These are phyloP conservation scores for Lydus trimaculatus DNA, from an alignment of 2,888 invertebrate genomes.

Conservation along the genomic window DNA sequence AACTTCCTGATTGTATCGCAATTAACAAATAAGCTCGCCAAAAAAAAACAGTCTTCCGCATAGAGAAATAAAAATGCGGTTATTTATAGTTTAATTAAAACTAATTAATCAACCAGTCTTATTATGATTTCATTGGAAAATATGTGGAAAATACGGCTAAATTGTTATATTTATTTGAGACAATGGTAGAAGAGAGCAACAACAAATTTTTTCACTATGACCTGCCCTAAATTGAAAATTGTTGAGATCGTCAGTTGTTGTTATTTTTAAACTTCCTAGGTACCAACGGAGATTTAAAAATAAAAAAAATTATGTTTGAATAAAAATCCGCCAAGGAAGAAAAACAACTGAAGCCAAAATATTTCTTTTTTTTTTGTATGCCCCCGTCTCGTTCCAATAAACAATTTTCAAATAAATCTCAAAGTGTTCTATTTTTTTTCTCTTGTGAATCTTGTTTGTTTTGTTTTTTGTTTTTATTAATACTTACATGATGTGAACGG, in stretches of 20 bases:
- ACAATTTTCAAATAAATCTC: conserved; percentile 6
- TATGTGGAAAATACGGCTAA: too few species aligned
- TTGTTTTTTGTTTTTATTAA: background rate
- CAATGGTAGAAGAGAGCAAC: background rate
- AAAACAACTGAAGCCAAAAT: conserved; percentile 24
- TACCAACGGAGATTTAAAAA: conserved; percentile 30
- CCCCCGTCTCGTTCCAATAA: background rate
- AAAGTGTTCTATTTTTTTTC: background rate
- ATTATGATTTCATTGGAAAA: too few species aligned
- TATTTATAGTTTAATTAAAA: too few species aligned
- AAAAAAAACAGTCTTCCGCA: too few species aligned
- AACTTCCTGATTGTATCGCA: too few species aligned
- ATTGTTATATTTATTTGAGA: background rate
- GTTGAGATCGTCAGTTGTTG: conserved; percentile 32
- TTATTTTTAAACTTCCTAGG: conserved; percentile 22
- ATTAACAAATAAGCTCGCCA: too few species aligned
- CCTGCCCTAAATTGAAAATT: conserved; percentile 39
- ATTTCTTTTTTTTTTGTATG: conserved; percentile 1
- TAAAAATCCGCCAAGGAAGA: conserved; percentile 20
- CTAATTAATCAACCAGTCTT: too few species aligned
- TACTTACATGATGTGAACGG: conserved; percentile 53
- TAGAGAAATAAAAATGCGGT: too few species aligned
- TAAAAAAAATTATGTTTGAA: conserved; percentile 21
- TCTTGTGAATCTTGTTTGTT: background rate
- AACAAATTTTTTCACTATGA: conserved; percentile 26